Evolutionary conservation across 2,113 vertebrate species (phyloP), one percentile per base, ranked within the genome.

Genomic region (Cebidichthys violaceus): DNA sequence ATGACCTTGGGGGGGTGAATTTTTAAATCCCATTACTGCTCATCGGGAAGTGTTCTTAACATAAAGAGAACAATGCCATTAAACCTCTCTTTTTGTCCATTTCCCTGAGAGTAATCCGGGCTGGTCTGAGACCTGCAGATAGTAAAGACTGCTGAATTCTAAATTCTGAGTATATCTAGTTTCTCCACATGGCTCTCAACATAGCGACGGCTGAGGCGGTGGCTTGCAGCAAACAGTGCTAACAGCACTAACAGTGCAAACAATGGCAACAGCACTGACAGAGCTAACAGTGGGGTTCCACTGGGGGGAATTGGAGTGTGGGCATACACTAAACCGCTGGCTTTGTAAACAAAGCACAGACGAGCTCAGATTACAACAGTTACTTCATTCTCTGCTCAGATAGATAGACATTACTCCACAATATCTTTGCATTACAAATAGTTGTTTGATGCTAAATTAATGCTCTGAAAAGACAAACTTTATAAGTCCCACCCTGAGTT

Each of bases 21-120:
- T 77, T 87, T 60, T 9, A 78, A 82, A 74, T 77, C 41, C 59
- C 24, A 61, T 70, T 82, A 76, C 31, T 61, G n/a, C 50, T 80
- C 27, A 75, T 77, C 62, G 71, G 24, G n/a, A 60, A 75, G 35
- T 72, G 57, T 64, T 86, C 18, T 75, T 65, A 74, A 73, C 37
- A 65, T 64, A 60, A 79, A 65, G 35, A 68, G n/a, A 82, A 71
- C 43, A 77, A n/a, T 59, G 35, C 43, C 24, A 82, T 75, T 68
- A 52, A 81, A 77, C 6, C 22, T 7, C 35, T 70, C 18, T 73
- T 57, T 52, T 66, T 78, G 33, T 60, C 70, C 31, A 29, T 62
- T 24, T 17, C 29, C 50, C 37, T 65, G 39, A 41, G 59, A 73
- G 45, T 43, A 35, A 76, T 62, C 55, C 4, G 0, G 22, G 35